Evolutionary conservation across 2,888 invertebrate species (phyloP).

Genomic region (Hemithea aestivaria): DNA sequence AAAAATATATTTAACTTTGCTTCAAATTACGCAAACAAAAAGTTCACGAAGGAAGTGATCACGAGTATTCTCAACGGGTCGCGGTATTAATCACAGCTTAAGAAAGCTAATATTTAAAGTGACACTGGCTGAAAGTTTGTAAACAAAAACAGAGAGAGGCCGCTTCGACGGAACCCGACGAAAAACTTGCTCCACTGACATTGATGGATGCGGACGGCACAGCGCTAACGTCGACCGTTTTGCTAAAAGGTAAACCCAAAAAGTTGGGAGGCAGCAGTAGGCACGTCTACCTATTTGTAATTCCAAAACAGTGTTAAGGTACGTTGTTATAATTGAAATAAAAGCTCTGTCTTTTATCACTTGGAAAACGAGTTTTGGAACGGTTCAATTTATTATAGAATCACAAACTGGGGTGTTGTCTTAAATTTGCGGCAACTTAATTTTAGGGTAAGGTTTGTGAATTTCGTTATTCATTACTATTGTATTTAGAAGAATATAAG

Average conservation of each 20-base stretch:
- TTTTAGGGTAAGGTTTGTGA: too few species aligned
- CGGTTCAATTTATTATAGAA: too few species aligned
- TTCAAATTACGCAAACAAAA: slow-evolving; percentile 2
- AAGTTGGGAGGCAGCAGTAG: slow-evolving; percentile 20
- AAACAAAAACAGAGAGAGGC: slow-evolving; percentile 65
- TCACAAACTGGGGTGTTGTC: too few species aligned
- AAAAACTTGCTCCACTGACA: slow-evolving; percentile 69
- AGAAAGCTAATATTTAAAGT: slow-evolving; percentile 58
- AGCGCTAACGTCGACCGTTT: slow-evolving; percentile 51
- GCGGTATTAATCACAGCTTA: slow-evolving; percentile 48
- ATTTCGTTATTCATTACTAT: too few species aligned
- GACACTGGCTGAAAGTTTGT: slow-evolving; percentile 63
- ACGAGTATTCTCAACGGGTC: slow-evolving; percentile 29
- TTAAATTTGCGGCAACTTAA: too few species aligned
- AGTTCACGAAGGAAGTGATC: slow-evolving; percentile 11
- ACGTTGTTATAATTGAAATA: slow-evolving; percentile 32
- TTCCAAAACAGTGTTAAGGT: slow-evolving; percentile 33
- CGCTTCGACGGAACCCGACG: slow-evolving; percentile 58
- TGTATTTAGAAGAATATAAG: too few species aligned
- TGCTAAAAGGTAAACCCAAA: slow-evolving; percentile 43
- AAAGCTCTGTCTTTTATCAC: slow-evolving; percentile 28
- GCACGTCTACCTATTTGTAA: slow-evolving; percentile 38
- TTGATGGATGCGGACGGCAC: slow-evolving; percentile 67
- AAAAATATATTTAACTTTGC: neutral
- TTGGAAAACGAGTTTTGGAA: slow-evolving; percentile 19